Percentiles rank a stretch among this genome's conserved stretches.
These are phyloP conservation scores for Sebastes hubbsi DNA, from an alignment of 2,797 vertebrate species.

Conservation along the genomic window DNA sequence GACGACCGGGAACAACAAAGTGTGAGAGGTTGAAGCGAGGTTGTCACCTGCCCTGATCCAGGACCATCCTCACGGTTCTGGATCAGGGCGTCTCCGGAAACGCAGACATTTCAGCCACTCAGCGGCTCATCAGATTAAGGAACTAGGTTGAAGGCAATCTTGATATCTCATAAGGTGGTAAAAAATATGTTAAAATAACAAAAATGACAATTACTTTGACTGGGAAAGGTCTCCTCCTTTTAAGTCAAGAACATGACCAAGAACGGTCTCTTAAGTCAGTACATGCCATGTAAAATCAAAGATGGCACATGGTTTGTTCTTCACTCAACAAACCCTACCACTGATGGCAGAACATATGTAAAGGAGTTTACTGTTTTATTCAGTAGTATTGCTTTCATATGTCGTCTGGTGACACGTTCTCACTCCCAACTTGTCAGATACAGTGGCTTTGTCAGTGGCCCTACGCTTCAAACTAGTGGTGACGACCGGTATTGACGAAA, in stretches of 20 bases:
- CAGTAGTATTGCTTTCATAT: not conserved
- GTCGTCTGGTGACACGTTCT: not conserved
- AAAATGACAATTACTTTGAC: not conserved
- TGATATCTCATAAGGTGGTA: not conserved
- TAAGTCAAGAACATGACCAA: not conserved
- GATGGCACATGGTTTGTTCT: not conserved
- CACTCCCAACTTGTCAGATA: not conserved
- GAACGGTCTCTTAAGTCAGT: not conserved
- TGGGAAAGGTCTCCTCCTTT: not conserved
- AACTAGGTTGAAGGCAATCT: not conserved
- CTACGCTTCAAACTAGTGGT: not conserved
- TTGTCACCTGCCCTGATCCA: not conserved
- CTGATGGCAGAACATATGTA: too few relatives aligned
- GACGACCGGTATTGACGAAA: too few relatives aligned
- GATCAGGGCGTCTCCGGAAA: not conserved
- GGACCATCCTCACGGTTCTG: not conserved
- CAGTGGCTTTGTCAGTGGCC: too few relatives aligned
- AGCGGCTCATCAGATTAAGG: not conserved
- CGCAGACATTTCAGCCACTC: not conserved
- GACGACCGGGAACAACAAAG: slow-evolving; percentile 13
- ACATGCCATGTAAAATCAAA: not conserved
- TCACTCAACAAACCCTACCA: not conserved
- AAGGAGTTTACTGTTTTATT: not conserved
- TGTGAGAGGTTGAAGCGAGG: slow-evolving; percentile 4
- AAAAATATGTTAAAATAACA: not conserved